Evolutionary conservation across 2,113 vertebrate species (phyloP), one percentile per base, ranked within the genome.

Genomic region (Grallaria varia): DNA sequence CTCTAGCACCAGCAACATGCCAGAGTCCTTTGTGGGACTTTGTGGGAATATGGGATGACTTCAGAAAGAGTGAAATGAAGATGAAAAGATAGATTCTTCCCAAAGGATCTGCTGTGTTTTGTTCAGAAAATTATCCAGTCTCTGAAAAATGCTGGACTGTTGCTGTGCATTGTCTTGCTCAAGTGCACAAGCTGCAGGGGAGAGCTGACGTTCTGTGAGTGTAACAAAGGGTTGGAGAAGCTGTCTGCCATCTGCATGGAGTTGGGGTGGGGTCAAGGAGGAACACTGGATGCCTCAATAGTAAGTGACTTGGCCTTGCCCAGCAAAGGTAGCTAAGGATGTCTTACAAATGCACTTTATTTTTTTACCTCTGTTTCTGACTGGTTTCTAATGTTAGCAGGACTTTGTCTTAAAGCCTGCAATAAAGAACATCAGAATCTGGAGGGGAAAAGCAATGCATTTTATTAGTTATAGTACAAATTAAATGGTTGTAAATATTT

Each of bases 341-440:
- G 89, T 96, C 97, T 89, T 97, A 82, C 69, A 97, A 97, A 98
- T 97, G 98, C 97, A 98, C 98, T 98, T 98, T 98, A 98, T 97
- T 97, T 97, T 90, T 95, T 96, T 72, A 93, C 97, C 87, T 97
- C 96, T 97, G 79, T 96, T 76, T 96, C 85, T 80, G 66, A 85
- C 91, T 98, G 78, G 69, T 98, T 97, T 96, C 96, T 96, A 80
- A 94, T 91, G 89, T 81, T 89, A 96, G 73, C 31, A 96, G 55
- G 94, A 96, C 79, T 96, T 97, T 93, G 84, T 95, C 88, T 84
- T 90, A 96, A 88, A 95, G 79, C 73, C 66, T 33, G 53, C 55
- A 93, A 87, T 97, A 71, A 94, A 92, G 91, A 96, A 67, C 76
- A 88, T 86, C 87, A 91, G 93, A 97, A 92, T 97, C 79, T 95